phyloP scores from a whole-genome alignment of 2,888 invertebrate species.

The Parthenolecanium corni region DNA sequence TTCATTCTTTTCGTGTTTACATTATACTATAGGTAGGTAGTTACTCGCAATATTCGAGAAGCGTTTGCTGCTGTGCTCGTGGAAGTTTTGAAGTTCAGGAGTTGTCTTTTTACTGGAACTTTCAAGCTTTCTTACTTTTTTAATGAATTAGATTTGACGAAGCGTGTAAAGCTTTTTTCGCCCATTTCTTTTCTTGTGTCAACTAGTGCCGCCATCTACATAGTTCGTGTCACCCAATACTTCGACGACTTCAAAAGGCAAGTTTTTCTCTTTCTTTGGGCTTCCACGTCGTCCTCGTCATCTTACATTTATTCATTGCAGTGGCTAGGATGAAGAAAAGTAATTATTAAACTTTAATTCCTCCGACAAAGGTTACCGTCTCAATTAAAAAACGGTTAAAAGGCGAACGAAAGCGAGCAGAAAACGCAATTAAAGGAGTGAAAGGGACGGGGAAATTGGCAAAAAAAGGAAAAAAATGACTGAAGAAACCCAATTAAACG shows the following conservation, averaged over 20 bases:
- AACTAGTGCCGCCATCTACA: neutral
- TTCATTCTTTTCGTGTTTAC: no score
- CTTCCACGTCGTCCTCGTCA: no score
- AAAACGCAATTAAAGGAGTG: constrained; percentile 7
- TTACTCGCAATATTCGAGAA: no score
- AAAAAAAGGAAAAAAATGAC: no score
- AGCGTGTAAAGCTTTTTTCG: constrained; percentile 11
- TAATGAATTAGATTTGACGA: constrained; percentile 25
- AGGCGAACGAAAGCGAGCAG: neutral
- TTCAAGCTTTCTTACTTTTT: neutral
- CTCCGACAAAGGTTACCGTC: constrained; percentile 4
- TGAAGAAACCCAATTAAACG: no score
- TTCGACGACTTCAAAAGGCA: constrained; percentile 2
- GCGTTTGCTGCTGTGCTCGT: no score
- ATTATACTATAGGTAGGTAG: no score
- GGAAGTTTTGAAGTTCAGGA: no score
- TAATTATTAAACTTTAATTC: constrained; percentile 19
- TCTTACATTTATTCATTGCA: no score
- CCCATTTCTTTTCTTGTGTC: neutral
- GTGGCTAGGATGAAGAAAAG: constrained; percentile 1
- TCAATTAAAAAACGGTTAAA: constrained; percentile 15
- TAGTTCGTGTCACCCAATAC: neutral
- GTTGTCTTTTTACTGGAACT: no score
- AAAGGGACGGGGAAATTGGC: no score
- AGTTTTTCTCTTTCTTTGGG: neutral